Evolutionary conservation across 23 tunicate genomes (phyloP), one percentile per base, ranked within the genome.

Genomic region (Clavelina lepadiformis): DNA sequence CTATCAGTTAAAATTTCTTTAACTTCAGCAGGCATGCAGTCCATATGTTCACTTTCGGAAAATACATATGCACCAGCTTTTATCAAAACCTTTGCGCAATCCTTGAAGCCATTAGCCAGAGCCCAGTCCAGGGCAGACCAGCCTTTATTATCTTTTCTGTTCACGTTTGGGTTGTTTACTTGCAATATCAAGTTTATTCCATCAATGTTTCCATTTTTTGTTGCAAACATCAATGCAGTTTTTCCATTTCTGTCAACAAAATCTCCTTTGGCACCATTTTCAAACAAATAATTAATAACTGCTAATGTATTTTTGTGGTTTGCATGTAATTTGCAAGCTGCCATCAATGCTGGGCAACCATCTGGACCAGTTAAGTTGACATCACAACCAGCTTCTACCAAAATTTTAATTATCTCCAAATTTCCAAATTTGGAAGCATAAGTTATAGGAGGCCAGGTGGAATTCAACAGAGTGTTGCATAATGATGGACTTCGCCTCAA

Each of bases 351-450:
- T 50, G 77, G 75, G 35, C 64, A 58, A n/a, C 82, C 82, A 45
- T 67, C 67, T 2, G 53, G 27, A 20, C 65, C 70, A 59, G 28
- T 1, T 11, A 38, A 22, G 38, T 83, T 59, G 2, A 75, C 71
- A 67, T 83, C 61, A 38, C 82, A 77, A 28, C 75, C 75, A 6
- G 41, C 28, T 23, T 83, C 64, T 0, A 83, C 15, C 26, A 83
- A 51, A 11, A 46, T 28, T 31, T 68, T 19, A 18, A 83, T 72
- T 5, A 75, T 46, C 18, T 37, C 25, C 35, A 66, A 5, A 27
- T 83, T 72, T 18, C 70, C 74, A 75, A 83, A 83, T 51, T 75
- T 66, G n/a, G 82, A 58, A 20, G 91, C 91, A 61, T 83, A 74
- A 23, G 58, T 55, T 30, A 83, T 57, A 1, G 75, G 61, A 18